A percentile compares a stretch with the other conserved stretches of the same genome.
Conservation (phyloP, 2,113 vertebrate genomes). For the Corvus hawaiiensis region DNA sequence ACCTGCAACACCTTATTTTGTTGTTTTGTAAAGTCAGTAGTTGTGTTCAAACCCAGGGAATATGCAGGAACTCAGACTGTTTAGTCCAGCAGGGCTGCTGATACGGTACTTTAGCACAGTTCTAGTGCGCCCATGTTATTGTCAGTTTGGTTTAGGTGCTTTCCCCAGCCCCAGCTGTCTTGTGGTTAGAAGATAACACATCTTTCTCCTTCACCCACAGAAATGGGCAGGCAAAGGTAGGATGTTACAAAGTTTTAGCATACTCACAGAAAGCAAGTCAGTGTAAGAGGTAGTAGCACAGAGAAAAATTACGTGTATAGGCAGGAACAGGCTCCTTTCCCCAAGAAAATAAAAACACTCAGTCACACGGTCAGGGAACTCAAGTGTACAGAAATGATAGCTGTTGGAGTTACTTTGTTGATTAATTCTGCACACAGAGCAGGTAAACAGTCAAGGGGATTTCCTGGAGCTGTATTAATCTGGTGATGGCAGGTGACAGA, state of each 20-base stretch:
- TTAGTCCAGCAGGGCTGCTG: constrained; percentile 63
- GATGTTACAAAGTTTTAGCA: too few relatives aligned
- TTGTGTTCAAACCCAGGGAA: constrained; percentile 55
- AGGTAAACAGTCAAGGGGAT: background rate
- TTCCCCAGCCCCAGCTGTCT: background rate
- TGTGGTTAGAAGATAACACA: background rate
- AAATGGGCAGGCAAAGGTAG: background rate
- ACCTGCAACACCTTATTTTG: background rate
- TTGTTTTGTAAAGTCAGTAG: constrained; percentile 50
- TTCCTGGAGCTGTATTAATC: background rate
- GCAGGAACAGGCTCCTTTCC: background rate
- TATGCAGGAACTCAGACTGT: constrained; percentile 67
- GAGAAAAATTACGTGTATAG: accelerated
- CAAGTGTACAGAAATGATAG: background rate
- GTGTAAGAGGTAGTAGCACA: background rate
- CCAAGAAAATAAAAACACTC: background rate
- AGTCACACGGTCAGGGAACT: background rate
- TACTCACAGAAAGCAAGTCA: background rate
- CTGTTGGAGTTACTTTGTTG: background rate
- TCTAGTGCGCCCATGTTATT: too few relatives aligned
- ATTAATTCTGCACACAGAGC: background rate
- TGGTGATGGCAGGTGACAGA: background rate
- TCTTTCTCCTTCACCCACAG: background rate
- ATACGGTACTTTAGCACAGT: background rate
- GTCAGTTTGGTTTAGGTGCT: background rate